phyloP scores from a whole-genome alignment of 2,113 vertebrate genomes.

The Ptychochromis oligacanthus region DNA sequence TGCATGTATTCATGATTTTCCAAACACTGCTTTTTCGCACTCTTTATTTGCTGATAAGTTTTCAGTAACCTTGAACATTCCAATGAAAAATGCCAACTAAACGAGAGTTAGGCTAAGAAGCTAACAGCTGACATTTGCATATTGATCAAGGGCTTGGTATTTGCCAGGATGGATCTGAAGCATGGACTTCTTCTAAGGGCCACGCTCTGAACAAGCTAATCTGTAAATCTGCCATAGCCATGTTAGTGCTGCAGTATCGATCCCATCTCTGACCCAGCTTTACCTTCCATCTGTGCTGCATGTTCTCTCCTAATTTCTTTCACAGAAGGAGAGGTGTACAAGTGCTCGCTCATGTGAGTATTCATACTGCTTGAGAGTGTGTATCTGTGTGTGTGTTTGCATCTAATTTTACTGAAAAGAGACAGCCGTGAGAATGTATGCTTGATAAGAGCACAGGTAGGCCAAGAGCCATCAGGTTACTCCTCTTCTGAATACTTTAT shows the following conservation, averaged over 20 bases:
- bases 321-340: constrained; percentile 5
- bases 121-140: constrained; percentile 60
- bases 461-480: constrained; percentile 32
- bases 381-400: neutral
- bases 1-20: constrained; percentile 48
- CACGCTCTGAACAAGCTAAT: constrained; percentile 55
- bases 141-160: constrained; percentile 59
- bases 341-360: neutral
- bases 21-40: constrained; percentile 8
- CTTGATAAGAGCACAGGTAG: constrained; percentile 38
- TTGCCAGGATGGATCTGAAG: constrained; percentile 38
- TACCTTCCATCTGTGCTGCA: constrained; percentile 55
- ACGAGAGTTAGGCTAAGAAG: constrained; percentile 37
- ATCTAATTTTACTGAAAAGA: neutral
- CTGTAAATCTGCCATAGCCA: constrained; percentile 69
- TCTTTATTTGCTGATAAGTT: constrained; percentile 52
- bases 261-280: constrained; percentile 61
- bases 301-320: constrained; percentile 26
- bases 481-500: constrained; percentile 68
- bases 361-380: neutral
- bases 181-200: constrained; percentile 11
- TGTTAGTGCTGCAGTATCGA: constrained; percentile 69
- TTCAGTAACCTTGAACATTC: constrained; percentile 59
- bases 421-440: neutral
- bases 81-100: constrained; percentile 49